Percentiles rank a stretch among this genome's conserved stretches.
Evolutionary conservation across 2,113 vertebrate species (phyloP).

Genomic region (Epinephelus cyanopodus): DNA sequence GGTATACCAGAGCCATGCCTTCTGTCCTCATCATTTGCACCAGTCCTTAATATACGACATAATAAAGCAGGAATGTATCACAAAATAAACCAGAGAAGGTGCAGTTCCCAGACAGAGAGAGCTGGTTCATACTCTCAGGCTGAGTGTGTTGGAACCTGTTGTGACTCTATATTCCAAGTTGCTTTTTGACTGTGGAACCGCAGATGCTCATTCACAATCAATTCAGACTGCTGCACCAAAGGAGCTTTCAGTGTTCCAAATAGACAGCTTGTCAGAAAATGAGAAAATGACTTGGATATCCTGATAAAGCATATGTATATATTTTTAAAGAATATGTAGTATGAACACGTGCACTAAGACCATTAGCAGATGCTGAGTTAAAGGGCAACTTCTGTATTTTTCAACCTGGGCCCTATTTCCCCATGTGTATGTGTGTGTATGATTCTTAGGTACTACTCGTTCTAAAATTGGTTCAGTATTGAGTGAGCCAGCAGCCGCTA

Average conservation of each 20-base stretch:
- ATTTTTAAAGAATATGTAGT: constrained; percentile 7
- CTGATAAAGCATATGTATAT: constrained; percentile 8
- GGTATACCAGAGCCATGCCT: not conserved
- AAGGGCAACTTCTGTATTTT: too few relatives aligned
- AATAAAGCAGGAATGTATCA: not conserved
- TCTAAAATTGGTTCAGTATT: too few relatives aligned
- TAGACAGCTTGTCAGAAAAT: constrained; percentile 33
- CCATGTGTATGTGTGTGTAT: too few relatives aligned
- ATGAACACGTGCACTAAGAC: constrained; percentile 3
- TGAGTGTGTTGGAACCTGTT: constrained; percentile 24
- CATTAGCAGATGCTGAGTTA: constrained; percentile 1
- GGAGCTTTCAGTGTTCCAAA: constrained; percentile 4
- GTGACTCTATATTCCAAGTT: constrained; percentile 4
- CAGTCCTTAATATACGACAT: not conserved
- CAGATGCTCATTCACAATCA: constrained; percentile 40
- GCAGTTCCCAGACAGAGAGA: constrained; percentile 38
- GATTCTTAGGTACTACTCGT: too few relatives aligned
- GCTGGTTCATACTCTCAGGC: constrained; percentile 37
- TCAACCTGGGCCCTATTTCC: too few relatives aligned
- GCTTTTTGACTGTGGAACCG: constrained; percentile 4
- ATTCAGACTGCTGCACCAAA: constrained; percentile 15
- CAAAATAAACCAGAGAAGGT: not conserved
- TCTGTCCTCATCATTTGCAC: not conserved
- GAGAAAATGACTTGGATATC: constrained; percentile 14
- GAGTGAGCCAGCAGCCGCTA: too few relatives aligned